phyloP scores from a whole-genome alignment of 2,888 invertebrate genomes.

The Parasteatoda lunata region DNA sequence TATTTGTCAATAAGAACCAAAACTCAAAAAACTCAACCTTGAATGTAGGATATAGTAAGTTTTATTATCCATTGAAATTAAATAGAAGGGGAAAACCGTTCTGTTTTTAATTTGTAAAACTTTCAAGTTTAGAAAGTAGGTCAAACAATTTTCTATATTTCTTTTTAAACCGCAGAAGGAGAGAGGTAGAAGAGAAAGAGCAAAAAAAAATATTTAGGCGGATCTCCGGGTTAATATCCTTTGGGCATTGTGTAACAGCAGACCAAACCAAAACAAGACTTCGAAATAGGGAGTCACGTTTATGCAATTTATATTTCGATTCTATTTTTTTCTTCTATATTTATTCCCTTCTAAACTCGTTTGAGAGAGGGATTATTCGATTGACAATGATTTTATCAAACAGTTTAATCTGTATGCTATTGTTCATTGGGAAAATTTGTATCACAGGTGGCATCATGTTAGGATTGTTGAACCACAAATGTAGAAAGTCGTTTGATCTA shows the following conservation, averaged over 20 bases:
- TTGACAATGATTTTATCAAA: too few species aligned
- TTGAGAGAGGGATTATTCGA: too few species aligned
- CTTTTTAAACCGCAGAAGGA: not conserved
- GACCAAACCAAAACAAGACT: conserved; percentile 40
- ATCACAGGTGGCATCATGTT: not conserved
- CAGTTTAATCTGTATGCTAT: not conserved
- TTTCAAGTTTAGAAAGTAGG: not conserved
- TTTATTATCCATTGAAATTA: too few species aligned
- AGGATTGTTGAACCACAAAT: too few species aligned
- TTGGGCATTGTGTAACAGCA: conserved; percentile 15
- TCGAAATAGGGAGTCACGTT: not conserved
- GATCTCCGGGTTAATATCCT: conserved; percentile 60
- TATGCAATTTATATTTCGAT: not conserved
- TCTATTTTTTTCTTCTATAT: not conserved
- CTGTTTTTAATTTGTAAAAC: too few species aligned
- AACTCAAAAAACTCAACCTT: too few species aligned
- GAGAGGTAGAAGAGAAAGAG: not conserved
- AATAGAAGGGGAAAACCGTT: too few species aligned
- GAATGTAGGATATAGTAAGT: too few species aligned
- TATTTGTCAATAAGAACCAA: too few species aligned
- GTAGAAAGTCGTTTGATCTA: too few species aligned
- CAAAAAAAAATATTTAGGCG: conserved; percentile 8
- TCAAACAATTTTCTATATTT: not conserved
- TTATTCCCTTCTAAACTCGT: too few species aligned
- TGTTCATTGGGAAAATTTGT: not conserved